Base-by-base conservation (phyloP, 2,888 invertebrate genomes). In the Pogonocherus hispidulus region DNA sequence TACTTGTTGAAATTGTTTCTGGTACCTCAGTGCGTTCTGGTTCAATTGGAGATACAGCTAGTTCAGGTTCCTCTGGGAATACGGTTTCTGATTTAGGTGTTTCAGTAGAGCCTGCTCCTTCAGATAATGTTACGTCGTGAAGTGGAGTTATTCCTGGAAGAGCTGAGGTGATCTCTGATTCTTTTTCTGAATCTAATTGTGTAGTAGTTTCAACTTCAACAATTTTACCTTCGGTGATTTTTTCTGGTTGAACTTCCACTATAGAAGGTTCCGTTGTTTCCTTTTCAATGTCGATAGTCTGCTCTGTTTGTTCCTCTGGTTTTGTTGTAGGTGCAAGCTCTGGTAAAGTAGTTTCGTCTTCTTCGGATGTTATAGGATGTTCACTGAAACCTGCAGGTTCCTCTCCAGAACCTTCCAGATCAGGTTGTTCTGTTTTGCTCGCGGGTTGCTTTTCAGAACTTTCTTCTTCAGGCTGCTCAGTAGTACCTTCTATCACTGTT, bases 221-320 rank as follows among this genome's bases (percentile, higher is more conserved):
- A 19, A 23, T 14, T 51, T 57, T 41, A 14, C 20, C 9, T 46
- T 49, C 52, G 2, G 66, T 66, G 23, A 52, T n/a, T 44, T 23
- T 52, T 23, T 51, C 47, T 23, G 41, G 44, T 27, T 62, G 37
- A 1, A 2, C 51, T 47, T 46, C 47, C 1, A 19, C 41, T 57
- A 41, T 20, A n/a, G 16, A 9, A 8, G 37, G 54, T 47, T 63
- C 55, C 18, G 66, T 46, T 16, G 55, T 3, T 64, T 69, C 63
- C 8, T 63, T 14, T 16, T 37, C 60, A 44, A 51, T 14, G 14
- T 32, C 9, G 8, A 55, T 18, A 57, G 49, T 22, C 47, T 66
- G 54, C 3, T 59, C 59, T 37, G 67, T 73, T 72, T 1, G 66
- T 63, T n/a, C 75, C 57, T 57, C 65, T 59, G 4, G 76, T 67